phyloP scores from a whole-genome alignment of 2,113 vertebrate species.

The Macquaria australasica region DNA sequence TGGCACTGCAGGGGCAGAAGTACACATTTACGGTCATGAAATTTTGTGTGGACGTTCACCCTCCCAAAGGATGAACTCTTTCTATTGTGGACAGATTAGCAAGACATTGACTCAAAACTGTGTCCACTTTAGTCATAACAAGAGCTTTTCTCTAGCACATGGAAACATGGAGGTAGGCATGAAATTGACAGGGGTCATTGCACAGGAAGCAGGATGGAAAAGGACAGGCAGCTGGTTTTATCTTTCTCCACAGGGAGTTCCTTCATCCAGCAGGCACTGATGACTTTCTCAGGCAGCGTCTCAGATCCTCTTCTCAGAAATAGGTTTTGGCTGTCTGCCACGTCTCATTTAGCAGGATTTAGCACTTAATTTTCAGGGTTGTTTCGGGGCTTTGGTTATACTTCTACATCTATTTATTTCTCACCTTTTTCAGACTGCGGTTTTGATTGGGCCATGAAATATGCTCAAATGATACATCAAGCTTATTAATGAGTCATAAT shows the following conservation, averaged over 20 bases:
- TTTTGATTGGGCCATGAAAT: background rate
- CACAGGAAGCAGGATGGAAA: conserved; percentile 39
- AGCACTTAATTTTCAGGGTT: background rate
- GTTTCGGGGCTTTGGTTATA: background rate
- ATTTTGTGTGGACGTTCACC: background rate
- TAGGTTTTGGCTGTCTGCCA: background rate
- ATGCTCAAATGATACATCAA: background rate
- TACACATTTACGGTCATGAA: background rate
- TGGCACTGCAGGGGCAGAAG: background rate
- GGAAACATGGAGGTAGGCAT: background rate
- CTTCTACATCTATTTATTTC: background rate
- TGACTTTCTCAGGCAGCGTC: conserved; percentile 27
- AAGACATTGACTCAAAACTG: background rate
- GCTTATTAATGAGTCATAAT: background rate
- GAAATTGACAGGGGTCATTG: background rate
- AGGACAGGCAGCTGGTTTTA: conserved; percentile 16
- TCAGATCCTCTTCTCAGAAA: background rate
- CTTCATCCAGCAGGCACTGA: conserved; percentile 25
- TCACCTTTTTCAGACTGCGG: background rate
- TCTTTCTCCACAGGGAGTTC: conserved; percentile 20
- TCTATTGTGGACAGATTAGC: background rate
- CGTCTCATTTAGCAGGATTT: background rate
- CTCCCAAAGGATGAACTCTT: background rate
- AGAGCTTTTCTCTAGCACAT: background rate
- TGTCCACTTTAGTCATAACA: background rate